Percentiles rank a stretch among this genome's conserved stretches.
phyloP scores from a whole-genome alignment of 2,113 vertebrate genomes.

The Seriola quinqueradiata region DNA sequence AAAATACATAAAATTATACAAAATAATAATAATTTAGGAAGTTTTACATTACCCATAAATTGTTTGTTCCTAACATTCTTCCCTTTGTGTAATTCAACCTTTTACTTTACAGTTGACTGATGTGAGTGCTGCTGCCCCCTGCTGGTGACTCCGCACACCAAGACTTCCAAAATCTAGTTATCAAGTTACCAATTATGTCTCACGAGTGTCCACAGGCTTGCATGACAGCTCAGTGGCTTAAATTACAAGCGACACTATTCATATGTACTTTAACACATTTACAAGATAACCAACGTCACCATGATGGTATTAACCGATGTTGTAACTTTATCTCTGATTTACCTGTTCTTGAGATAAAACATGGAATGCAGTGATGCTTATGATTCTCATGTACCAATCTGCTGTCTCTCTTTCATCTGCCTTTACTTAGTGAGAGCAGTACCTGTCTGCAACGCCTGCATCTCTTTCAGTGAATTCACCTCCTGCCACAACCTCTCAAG shows the following conservation, averaged over 20 bases:
- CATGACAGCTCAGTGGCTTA: neutral
- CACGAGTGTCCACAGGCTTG: neutral
- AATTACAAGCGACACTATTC: neutral
- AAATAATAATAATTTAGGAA: neutral
- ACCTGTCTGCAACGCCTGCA: constrained; percentile 97
- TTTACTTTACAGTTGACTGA: neutral
- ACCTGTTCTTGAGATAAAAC: neutral
- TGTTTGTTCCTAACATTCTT: neutral
- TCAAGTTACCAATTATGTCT: neutral
- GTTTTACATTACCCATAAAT: neutral
- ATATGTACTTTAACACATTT: neutral
- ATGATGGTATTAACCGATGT: neutral
- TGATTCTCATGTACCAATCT: neutral
- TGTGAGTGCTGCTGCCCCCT: constrained; percentile 52
- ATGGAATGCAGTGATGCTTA: neutral
- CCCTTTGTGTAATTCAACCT: neutral
- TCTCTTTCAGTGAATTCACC: constrained; percentile 97
- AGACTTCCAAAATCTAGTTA: neutral
- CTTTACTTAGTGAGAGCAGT: constrained; percentile 12
- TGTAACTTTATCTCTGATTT: neutral
- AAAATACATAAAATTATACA: neutral
- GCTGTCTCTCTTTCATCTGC: constrained; percentile 2
- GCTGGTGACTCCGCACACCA: constrained; percentile 37
- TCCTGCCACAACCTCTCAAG: constrained; percentile 94
- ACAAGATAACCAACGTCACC: neutral